Base-by-base conservation (phyloP, 1,140 invertebrate species). In the Teleogryllus occipitalis region DNA sequence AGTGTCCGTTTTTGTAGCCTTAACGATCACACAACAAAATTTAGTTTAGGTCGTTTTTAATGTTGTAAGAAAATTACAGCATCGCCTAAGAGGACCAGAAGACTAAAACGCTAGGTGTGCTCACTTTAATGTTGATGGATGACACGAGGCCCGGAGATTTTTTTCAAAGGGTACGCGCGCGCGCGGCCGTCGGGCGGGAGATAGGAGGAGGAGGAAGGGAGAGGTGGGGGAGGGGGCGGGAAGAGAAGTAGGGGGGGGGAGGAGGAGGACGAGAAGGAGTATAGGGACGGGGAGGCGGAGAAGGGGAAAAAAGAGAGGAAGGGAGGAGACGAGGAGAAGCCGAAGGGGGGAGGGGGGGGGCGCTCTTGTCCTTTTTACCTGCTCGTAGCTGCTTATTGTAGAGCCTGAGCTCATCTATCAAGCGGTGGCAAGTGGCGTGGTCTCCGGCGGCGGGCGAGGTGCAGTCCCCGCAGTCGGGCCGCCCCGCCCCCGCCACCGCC, bases 111-210 rank as follows among this genome's bases (percentile, higher is more conserved):
- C 47, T 47, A 46, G 8, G 10, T 77, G 46, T 77, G 54, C 54
- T 65, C 54, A 65, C 47, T 77, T 48, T 78, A 78, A 78, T 78
- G 77, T 72, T 78, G 77, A 78, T 78, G 49, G 48, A 78, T 78
- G 48, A 75, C 74, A 65, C 54, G 54, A 65, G 54, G 54, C 18
- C 54, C 54, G 54, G 54, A 65, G 2, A 65, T 65, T 65, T 65
- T 54, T 65, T 65, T 65, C 54, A 65, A 65, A 65, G 54, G 54
- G 18, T 65, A 65, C 54, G 54, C 10, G 54, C 10, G 18, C 18
- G 54, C 27, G 27, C 27, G 27, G 27, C 27, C 1, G 27, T 5
- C 27, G 10, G 18, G 54, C 10, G 0, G 54, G 54, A 65, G 18
- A 5, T 39, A 18, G 18, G 54, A 18, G 10, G 18, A 65, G 18